These are phyloP conservation scores for Paguma larvata DNA, from an alignment of 2,797 vertebrate genomes.

Conservation along the genomic window DNA sequence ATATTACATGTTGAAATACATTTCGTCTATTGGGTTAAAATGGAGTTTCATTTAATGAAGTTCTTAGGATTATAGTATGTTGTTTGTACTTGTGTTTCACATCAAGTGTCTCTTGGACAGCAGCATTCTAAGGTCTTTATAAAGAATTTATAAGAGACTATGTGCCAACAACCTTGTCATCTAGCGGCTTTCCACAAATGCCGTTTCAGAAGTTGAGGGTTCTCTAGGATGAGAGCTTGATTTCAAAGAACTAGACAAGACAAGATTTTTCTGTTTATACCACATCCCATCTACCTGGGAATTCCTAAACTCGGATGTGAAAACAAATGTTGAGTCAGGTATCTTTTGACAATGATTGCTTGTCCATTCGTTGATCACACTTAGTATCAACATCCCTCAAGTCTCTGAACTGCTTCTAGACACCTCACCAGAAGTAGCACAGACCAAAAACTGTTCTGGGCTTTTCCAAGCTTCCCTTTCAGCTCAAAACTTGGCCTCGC, in stretches of 20 bases:
- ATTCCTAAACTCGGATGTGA: not conserved
- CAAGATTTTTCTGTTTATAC: not conserved
- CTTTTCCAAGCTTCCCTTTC: not conserved
- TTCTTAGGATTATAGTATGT: not conserved
- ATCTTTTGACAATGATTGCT: not conserved
- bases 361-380: not conserved
- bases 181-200: not conserved
- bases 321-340: not conserved
- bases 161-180: not conserved
- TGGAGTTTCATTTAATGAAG: not conserved
- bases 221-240: not conserved
- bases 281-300: not conserved
- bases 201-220: not conserved
- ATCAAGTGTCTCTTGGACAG: not conserved
- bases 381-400: not conserved
- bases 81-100: not conserved
- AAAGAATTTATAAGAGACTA: too few relatives aligned
- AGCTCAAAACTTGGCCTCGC: not conserved
- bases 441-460: not conserved
- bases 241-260: not conserved
- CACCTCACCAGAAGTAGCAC: not conserved
- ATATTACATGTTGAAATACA: not conserved
- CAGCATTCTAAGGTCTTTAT: not conserved
- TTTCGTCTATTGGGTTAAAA: not conserved
- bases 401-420: not conserved